These are phyloP conservation scores for Poecilobothrus nobilitatus DNA, from an alignment of 2,888 invertebrate species.

Conservation along the genomic window DNA sequence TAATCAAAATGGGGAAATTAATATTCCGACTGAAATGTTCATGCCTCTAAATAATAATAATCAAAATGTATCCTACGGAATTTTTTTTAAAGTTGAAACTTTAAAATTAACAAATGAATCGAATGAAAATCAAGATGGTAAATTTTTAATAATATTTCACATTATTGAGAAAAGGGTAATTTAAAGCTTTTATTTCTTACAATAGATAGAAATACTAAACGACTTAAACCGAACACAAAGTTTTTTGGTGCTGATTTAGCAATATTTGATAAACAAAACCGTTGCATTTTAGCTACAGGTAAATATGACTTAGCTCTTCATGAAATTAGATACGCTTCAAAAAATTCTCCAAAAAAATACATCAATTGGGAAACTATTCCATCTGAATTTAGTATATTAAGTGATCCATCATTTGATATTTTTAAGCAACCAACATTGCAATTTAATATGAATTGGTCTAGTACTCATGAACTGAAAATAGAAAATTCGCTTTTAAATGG, in stretches of 20 bases:
- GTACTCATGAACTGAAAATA: conserved; percentile 45
- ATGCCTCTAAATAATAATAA: conserved; percentile 63
- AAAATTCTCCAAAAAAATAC: conserved; percentile 56
- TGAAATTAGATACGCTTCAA: conserved; percentile 48
- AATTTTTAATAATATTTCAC: background rate
- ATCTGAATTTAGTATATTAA: conserved; percentile 45
- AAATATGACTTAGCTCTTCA: conserved; percentile 83
- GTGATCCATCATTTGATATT: conserved; percentile 55
- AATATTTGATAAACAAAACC: conserved; percentile 81
- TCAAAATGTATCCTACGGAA: conserved; percentile 71
- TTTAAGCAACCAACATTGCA: conserved; percentile 76
- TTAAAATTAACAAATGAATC: conserved; percentile 34
- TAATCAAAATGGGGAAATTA: conserved; percentile 54
- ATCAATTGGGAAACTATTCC: conserved; percentile 61
- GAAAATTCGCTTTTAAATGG: conserved; percentile 23
- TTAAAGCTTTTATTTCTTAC: conserved; percentile 16
- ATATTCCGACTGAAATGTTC: conserved; percentile 79
- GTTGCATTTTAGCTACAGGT: conserved; percentile 77
- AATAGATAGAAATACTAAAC: conserved; percentile 50
- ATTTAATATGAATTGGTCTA: conserved; percentile 76
- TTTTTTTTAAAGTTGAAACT: conserved; percentile 61
- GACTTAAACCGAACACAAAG: conserved; percentile 53
- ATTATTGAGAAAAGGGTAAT: too few species aligned
- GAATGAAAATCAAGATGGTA: conserved; percentile 46
- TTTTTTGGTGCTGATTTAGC: conserved; percentile 62